A percentile compares a stretch with the other conserved stretches of the same genome.
Evolutionary conservation across 2,113 vertebrate genomes (phyloP).

Genomic region (Eupsittula cactorum): DNA sequence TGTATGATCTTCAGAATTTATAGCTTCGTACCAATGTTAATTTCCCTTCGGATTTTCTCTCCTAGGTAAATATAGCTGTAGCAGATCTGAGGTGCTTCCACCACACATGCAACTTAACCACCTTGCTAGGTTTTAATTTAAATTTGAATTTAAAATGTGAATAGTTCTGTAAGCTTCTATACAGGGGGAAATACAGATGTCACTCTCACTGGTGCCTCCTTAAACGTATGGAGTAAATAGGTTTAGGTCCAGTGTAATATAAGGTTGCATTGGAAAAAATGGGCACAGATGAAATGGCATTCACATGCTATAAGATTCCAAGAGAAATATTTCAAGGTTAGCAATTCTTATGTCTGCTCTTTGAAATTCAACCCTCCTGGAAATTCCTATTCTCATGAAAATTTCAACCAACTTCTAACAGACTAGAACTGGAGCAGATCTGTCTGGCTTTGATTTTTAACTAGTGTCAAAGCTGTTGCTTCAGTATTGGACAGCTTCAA

Average conservation of each 20-base stretch:
- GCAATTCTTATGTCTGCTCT: conserved; percentile 24
- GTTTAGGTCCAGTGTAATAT: neutral
- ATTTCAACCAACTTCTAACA: neutral
- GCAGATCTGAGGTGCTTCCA: neutral
- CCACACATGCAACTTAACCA: neutral
- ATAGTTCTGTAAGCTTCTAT: neutral
- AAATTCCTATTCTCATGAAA: conserved; percentile 50
- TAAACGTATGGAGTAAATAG: neutral
- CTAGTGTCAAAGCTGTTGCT: neutral
- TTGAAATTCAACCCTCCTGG: conserved; percentile 36
- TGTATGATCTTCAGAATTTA: neutral
- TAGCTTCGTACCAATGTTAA: neutral
- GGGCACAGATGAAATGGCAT: neutral
- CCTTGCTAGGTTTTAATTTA: neutral
- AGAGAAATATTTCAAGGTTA: conserved; percentile 31
- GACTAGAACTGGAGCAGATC: neutral
- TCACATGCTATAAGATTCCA: neutral
- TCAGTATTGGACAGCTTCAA: neutral
- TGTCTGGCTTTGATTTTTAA: conserved; percentile 51
- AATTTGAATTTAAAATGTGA: neutral
- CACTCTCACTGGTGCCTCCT: neutral
- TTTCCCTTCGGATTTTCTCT: neutral
- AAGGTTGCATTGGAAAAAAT: neutral
- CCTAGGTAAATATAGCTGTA: neutral
- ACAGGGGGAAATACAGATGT: neutral